Evolutionary conservation across 2,888 invertebrate genomes (phyloP).

Genomic region (Homarus gammarus): DNA sequence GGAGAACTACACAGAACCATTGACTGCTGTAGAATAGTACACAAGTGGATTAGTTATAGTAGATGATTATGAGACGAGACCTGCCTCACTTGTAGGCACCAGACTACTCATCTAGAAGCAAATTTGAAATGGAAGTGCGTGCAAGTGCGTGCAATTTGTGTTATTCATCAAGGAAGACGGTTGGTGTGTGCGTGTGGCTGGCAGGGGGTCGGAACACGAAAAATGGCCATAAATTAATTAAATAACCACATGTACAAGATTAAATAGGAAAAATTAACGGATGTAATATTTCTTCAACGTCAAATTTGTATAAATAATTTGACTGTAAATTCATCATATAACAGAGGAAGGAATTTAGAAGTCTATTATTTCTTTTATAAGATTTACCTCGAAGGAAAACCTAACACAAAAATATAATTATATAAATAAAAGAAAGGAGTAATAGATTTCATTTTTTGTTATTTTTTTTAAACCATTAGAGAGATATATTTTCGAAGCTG

Average conservation of each 20-base stretch:
- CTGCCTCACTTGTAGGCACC: too few relatives aligned
- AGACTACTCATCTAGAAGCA: too few relatives aligned
- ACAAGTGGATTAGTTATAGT: too few relatives aligned
- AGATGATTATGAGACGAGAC: too few relatives aligned
- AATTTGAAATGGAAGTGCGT: too few relatives aligned
- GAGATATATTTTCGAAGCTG: background rate
- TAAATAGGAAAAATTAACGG: conserved; percentile 60
- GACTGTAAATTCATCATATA: conserved; percentile 34
- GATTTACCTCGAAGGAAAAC: background rate
- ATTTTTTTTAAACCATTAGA: background rate
- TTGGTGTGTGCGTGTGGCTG: background rate
- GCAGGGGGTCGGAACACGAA: conserved; percentile 33
- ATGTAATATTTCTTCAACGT: conserved; percentile 58
- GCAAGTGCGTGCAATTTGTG: too few relatives aligned
- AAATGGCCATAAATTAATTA: conserved; percentile 55
- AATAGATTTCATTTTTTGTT: background rate
- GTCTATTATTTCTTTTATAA: background rate
- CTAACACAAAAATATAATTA: background rate
- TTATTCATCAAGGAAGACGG: too few relatives aligned
- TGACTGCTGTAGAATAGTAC: too few relatives aligned
- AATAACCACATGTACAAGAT: conserved; percentile 64
- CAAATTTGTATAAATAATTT: conserved; percentile 54
- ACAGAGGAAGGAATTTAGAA: conserved; percentile 15
- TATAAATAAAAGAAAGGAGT: background rate
- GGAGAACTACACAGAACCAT: too few relatives aligned